Percentiles rank a stretch among this genome's conserved stretches.
Conservation (phyloP, 2,888 invertebrate genomes). For the Heliconius charithonia region DNA sequence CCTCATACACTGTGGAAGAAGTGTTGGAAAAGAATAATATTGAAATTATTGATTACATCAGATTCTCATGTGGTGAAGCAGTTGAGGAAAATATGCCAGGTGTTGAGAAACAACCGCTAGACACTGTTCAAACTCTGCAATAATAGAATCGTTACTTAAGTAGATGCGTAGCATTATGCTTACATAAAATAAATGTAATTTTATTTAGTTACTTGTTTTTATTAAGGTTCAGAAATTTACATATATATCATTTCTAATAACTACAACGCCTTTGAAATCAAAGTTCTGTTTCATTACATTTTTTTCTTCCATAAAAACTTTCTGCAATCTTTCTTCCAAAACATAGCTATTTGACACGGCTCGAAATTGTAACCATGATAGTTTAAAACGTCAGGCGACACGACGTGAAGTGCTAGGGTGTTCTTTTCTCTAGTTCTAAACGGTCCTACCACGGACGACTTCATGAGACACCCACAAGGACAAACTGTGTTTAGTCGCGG, state of each 20-base stretch:
- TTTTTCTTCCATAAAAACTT: conserved; percentile 86
- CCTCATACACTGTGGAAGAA: conserved; percentile 88
- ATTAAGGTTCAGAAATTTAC: conserved; percentile 19
- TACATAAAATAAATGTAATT: conserved; percentile 41
- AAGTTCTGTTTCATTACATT: conserved; percentile 56
- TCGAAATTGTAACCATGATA: conserved; percentile 83
- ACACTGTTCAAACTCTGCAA: conserved; percentile 86
- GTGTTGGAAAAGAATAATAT: conserved; percentile 86
- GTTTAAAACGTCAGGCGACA: conserved; percentile 80
- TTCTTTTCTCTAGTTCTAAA: conserved; percentile 75
- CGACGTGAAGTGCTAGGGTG: conserved; percentile 74
- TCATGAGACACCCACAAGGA: conserved; percentile 75
- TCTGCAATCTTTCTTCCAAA: conserved; percentile 88
- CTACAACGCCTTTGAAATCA: conserved; percentile 52
- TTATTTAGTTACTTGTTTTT: conserved; percentile 20
- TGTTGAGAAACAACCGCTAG: conserved; percentile 81
- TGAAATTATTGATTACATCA: conserved; percentile 90
- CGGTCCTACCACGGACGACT: conserved; percentile 65
- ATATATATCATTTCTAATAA: conserved; percentile 11
- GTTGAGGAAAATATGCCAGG: conserved; percentile 70
- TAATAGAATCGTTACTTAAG: conserved; percentile 58
- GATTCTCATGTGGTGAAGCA: conserved; percentile 94
- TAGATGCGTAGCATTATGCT: conserved; percentile 37
- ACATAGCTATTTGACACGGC: conserved; percentile 84
- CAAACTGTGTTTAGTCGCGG: conserved; percentile 68